A percentile compares a stretch with the other conserved stretches of the same genome.
phyloP scores from a whole-genome alignment of 1,140 invertebrate species.

The Tyrophagus putrescentiae region DNA sequence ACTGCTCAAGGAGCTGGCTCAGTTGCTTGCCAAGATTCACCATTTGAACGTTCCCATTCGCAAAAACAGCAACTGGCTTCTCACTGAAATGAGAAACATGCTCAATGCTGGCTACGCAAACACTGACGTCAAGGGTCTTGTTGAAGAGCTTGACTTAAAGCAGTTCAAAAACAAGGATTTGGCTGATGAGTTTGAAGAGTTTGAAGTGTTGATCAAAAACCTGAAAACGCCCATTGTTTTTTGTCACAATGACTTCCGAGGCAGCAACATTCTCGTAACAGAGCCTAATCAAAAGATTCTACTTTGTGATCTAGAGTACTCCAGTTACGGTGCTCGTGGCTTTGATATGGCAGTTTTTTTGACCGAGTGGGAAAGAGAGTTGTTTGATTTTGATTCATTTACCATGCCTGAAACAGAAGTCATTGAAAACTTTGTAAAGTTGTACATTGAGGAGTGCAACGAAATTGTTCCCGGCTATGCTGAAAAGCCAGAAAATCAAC shows the following conservation, averaged over 20 bases:
- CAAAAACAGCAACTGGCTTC: slow-evolving; percentile 1
- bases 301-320: neutral
- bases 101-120: neutral
- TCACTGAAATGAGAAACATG: neutral
- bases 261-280: neutral
- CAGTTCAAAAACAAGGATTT: neutral
- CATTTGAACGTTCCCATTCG: neutral
- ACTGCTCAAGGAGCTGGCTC: slow-evolving; percentile 4
- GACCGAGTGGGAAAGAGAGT: neutral
- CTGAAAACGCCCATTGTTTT: neutral
- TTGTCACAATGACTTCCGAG: neutral
- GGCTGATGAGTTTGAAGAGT: neutral
- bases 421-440: neutral
- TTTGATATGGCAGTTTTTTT: neutral
- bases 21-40: slow-evolving; percentile 2
- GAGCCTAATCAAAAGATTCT: neutral
- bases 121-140: neutral
- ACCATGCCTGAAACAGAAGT: neutral
- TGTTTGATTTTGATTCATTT: neutral
- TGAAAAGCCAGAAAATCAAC: neutral
- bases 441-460: neutral
- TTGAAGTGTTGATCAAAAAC: neutral
- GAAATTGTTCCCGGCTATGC: neutral
- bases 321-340: neutral
- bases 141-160: neutral